Conservation (phyloP, 1,140 invertebrate species). For the Apis laboriosa region DNA sequence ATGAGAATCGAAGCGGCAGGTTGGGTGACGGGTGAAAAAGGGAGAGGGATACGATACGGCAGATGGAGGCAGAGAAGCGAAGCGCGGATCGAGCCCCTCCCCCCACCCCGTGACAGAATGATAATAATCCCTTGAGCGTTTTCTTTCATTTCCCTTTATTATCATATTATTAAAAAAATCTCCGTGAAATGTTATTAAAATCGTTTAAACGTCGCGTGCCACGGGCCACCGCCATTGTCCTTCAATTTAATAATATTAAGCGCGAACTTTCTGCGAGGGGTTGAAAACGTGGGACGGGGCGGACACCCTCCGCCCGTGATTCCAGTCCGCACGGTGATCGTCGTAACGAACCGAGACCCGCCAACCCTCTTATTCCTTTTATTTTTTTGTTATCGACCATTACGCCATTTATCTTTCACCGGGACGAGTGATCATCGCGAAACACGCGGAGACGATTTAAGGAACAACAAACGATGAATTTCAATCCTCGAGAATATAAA, state of each 20-base stretch:
- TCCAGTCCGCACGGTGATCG: slow-evolving; percentile 36
- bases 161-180: slow-evolving; percentile 81
- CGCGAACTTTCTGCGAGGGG: slow-evolving; percentile 68
- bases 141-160: slow-evolving; percentile 80
- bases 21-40: slow-evolving; percentile 43
- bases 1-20: slow-evolving; percentile 54
- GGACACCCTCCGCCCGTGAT: slow-evolving; percentile 20
- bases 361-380: slow-evolving; percentile 37
- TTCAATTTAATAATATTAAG: slow-evolving; percentile 79
- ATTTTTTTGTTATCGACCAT: slow-evolving; percentile 26
- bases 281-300: slow-evolving; percentile 3
- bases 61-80: slow-evolving; percentile 46
- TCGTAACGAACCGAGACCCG: slow-evolving; percentile 48
- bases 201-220: slow-evolving; percentile 76
- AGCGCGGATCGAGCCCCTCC: slow-evolving; percentile 51
- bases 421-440: not conserved
- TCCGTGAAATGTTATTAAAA: slow-evolving; percentile 80
- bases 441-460: not conserved
- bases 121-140: slow-evolving; percentile 79
- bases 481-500: not conserved
- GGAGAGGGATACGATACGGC: slow-evolving; percentile 15
- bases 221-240: slow-evolving; percentile 70
- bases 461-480: slow-evolving; percentile 25
- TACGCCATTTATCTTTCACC: slow-evolving; percentile 28
- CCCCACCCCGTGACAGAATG: slow-evolving; percentile 69